Percentiles rank a stretch among this genome's conserved stretches.
These are phyloP conservation scores for Falco rusticolus DNA, from an alignment of 2,797 vertebrate genomes.

Conservation along the genomic window DNA sequence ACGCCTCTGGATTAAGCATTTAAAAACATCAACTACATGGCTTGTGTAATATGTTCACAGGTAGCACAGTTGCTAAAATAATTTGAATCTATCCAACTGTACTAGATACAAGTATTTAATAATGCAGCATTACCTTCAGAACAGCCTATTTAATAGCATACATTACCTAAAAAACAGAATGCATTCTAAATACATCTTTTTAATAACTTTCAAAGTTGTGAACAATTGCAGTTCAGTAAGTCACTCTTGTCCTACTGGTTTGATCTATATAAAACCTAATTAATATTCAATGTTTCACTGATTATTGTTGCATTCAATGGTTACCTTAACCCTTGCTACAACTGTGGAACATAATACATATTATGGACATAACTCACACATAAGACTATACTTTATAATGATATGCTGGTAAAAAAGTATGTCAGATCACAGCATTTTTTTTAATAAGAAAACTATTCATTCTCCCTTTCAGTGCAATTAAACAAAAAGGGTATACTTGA, in stretches of 20 bases:
- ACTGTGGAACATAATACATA: not conserved
- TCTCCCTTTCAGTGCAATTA: not conserved
- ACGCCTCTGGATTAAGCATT: not conserved
- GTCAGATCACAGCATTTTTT: not conserved
- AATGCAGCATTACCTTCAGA: not conserved
- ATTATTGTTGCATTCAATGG: not conserved
- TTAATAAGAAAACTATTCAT: not conserved
- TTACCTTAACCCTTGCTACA: not conserved
- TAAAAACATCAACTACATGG: not conserved
- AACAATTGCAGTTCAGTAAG: not conserved
- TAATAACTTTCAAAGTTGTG: not conserved
- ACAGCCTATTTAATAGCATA: not conserved
- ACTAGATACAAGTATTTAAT: not conserved
- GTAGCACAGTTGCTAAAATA: not conserved
- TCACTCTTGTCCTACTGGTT: not conserved
- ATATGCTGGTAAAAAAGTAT: not conserved
- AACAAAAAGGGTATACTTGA: not conserved
- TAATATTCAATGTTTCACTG: not conserved
- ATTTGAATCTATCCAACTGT: not conserved
- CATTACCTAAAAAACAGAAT: not conserved
- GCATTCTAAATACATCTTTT: not conserved
- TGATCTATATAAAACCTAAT: not conserved
- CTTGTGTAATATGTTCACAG: not conserved
- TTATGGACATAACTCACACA: not conserved
- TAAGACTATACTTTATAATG: not conserved